A percentile compares a stretch with the other conserved stretches of the same genome.
Conservation (phyloP, 2,113 vertebrate species). For the Genyomyrus donnyi region DNA sequence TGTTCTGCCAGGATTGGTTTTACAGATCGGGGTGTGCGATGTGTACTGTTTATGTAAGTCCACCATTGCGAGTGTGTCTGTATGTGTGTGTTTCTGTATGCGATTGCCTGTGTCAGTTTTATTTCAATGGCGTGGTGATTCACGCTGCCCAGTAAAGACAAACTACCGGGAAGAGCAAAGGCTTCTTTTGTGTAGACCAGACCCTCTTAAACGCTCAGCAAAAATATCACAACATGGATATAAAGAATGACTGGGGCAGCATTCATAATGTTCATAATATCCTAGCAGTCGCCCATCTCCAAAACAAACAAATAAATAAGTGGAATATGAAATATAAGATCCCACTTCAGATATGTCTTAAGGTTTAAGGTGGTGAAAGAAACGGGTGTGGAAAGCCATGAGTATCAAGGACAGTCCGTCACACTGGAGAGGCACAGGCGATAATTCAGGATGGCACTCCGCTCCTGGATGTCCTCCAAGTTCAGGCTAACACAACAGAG, state of each 20-base stretch:
- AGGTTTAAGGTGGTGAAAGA: background rate
- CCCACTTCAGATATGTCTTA: background rate
- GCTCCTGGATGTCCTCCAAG: conserved; percentile 12
- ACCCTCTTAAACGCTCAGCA: background rate
- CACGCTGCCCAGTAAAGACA: background rate
- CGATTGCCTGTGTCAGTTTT: background rate
- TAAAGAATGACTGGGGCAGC: conserved; percentile 12
- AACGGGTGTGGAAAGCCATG: background rate
- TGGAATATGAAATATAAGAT: background rate
- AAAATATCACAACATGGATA: conserved; percentile 6
- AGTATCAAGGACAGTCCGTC: background rate
- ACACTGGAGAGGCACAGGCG: conserved; percentile 13
- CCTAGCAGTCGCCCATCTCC: background rate
- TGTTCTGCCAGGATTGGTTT: conserved; percentile 20
- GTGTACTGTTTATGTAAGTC: conserved; percentile 11
- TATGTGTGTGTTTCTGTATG: background rate
- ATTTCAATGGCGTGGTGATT: conserved; percentile 23
- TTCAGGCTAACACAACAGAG: conserved; percentile 20
- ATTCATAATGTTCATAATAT: conserved; percentile 18
- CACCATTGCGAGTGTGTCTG: background rate
- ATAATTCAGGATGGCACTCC: conserved; percentile 13
- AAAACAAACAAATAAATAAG: background rate
- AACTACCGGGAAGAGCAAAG: background rate
- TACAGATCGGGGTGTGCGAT: conserved; percentile 19
- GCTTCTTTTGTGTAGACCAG: conserved; percentile 23